Base-by-base conservation (phyloP, 2,888 invertebrate species). In the Brachylomia viminalis region DNA sequence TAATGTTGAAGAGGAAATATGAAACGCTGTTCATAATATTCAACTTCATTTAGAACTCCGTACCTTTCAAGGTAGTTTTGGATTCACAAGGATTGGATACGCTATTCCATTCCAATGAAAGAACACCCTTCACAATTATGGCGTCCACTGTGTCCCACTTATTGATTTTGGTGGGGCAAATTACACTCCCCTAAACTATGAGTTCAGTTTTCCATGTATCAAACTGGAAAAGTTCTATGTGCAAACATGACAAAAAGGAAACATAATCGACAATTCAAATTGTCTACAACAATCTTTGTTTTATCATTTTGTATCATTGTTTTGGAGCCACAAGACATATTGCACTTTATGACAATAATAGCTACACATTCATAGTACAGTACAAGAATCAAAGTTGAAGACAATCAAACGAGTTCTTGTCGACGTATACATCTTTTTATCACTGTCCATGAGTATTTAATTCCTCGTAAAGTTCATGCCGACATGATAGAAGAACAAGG, bases 1-100 rank as follows among this genome's bases (percentile, higher is more conserved):
- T 66, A 71, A 56, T 62, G 47, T n/a, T 33, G 38, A 33, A 49
- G 23, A 30, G 42, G 30, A 45, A 66, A 52, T 47, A 38, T 61
- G 13, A 54, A 59, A 56, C 0, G 0, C 6, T 54, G 79, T 61
- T 54, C 49, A 1, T 42, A 33, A 17, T 59, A 8, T 47, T 15
- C 6, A 33, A 23, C 23, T 47, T 73, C 27, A 17, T 47, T 27
- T 47, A 45, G 33, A 77, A 58, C 42, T 75, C 10, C 8, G 17
- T 69, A 20, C 38, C 11, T 45, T 17, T n/a, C n/a, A 30, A 38
- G 27, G 38, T 13, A n/a, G 23, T 23, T 30, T n/a, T n/a, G n/a
- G n/a, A n/a, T n/a, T n/a, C n/a, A 30, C 5, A 23, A 70, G 42
- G 3, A 15, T 69, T 42, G 10, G n/a, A 33, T n/a, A 45, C 45